These are phyloP conservation scores for Watsonalla binaria DNA, from an alignment of 2,888 invertebrate species.

Conservation along the genomic window DNA sequence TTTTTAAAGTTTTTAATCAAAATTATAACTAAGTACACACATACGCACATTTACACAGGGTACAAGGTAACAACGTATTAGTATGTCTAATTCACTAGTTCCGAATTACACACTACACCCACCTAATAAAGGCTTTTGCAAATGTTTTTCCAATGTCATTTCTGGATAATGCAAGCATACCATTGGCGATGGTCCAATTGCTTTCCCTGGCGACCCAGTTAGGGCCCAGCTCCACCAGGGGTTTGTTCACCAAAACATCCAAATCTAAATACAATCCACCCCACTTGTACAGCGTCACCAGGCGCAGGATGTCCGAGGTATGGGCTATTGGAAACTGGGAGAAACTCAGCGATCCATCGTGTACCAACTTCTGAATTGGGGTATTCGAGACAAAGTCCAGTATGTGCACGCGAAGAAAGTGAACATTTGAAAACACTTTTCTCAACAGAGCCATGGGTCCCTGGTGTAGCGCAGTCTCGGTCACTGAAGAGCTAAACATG, in stretches of 20 bases:
- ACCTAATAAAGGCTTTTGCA: constrained; percentile 10
- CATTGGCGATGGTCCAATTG: constrained; percentile 7
- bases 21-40: no score
- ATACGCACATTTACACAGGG: no score
- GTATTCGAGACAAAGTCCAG: constrained; percentile 15
- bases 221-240: constrained; percentile 17
- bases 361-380: constrained; percentile 10
- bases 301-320: constrained; percentile 21
- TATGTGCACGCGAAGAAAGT: constrained; percentile 11
- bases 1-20: no score
- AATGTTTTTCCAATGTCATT: constrained; percentile 11
- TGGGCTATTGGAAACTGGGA: constrained; percentile 13
- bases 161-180: constrained; percentile 15
- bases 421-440: constrained; percentile 13
- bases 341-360: constrained; percentile 5
- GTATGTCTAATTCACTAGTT: background rate
- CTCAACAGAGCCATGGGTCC: constrained; percentile 11
- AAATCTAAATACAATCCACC: constrained; percentile 25
- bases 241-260: constrained; percentile 17
- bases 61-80: no score
- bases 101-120: background rate
- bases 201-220: constrained; percentile 20
- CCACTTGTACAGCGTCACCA: constrained; percentile 19
- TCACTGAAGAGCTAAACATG: constrained; percentile 15
- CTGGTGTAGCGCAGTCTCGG: constrained; percentile 4